phyloP scores from a whole-genome alignment of 2,888 invertebrate species.

The Xestia sexstrigata region DNA sequence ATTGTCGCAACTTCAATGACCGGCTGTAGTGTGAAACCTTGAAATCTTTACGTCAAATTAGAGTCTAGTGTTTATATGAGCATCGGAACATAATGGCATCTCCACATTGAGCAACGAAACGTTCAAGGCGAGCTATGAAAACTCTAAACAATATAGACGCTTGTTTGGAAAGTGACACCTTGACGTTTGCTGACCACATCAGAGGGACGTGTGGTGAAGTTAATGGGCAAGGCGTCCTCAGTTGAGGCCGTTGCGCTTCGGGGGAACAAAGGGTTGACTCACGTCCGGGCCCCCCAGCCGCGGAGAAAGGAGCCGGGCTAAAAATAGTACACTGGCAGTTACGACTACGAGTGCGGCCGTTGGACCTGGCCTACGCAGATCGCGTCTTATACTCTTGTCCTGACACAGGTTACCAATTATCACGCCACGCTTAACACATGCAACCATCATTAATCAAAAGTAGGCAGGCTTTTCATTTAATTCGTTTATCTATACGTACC shows the following conservation, averaged over 20 bases:
- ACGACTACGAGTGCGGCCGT: slow-evolving; percentile 79
- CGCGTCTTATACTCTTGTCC: slow-evolving; percentile 75
- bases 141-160: slow-evolving; percentile 82
- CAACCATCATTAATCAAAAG: slow-evolving; percentile 50
- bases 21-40: slow-evolving; percentile 72
- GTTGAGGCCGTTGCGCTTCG: slow-evolving; percentile 77
- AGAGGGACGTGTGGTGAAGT: slow-evolving; percentile 59
- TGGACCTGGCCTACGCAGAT: slow-evolving; percentile 83
- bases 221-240: slow-evolving; percentile 72
- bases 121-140: slow-evolving; percentile 86
- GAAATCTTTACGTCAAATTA: slow-evolving; percentile 78
- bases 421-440: slow-evolving; percentile 61
- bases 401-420: slow-evolving; percentile 71
- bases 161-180: slow-evolving; percentile 83
- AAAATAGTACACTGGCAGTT: slow-evolving; percentile 85
- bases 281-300: slow-evolving; percentile 82
- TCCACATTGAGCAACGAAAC: slow-evolving; percentile 82
- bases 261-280: slow-evolving; percentile 88
- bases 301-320: slow-evolving; percentile 85
- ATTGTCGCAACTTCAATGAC: slow-evolving; percentile 74
- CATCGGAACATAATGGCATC: slow-evolving; percentile 80
- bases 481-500: no score
- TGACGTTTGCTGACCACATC: slow-evolving; percentile 73
- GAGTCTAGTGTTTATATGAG: slow-evolving; percentile 77
- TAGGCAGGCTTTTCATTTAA: slow-evolving; percentile 17